These are phyloP conservation scores for Tapirus terrestris DNA, from an alignment of 2,113 vertebrate species.

Conservation along the genomic window DNA sequence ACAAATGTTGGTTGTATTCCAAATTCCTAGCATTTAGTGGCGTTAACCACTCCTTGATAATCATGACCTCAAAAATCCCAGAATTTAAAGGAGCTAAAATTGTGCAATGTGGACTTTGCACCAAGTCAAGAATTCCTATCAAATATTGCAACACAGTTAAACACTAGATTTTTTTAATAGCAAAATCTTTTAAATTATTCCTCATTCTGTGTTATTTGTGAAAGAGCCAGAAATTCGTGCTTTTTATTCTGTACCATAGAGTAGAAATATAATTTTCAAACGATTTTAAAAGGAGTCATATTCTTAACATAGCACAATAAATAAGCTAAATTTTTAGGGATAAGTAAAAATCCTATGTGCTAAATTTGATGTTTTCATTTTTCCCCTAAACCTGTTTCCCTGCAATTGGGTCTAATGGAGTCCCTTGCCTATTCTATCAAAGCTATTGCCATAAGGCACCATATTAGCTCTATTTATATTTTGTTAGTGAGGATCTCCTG, in stretches of 20 bases:
- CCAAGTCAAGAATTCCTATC: background rate
- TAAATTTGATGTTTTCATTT: background rate
- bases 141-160: background rate
- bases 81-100: background rate
- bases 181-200: background rate
- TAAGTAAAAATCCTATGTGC: background rate
- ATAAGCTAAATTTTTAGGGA: background rate
- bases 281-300: background rate
- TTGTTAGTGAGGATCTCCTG: background rate
- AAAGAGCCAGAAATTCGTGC: background rate
- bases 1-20: background rate
- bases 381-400: background rate
- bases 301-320: background rate
- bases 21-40: background rate
- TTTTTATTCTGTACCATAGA: background rate
- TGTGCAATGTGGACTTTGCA: background rate
- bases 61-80: background rate
- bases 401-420: background rate
- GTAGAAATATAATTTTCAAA: background rate
- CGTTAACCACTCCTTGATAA: background rate
- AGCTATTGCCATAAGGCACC: background rate
- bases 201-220: background rate
- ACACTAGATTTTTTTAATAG: background rate
- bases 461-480: background rate
- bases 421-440: background rate